Evolutionary conservation across 2,113 vertebrate species (phyloP).

Genomic region (Hypomesus transpacificus): DNA sequence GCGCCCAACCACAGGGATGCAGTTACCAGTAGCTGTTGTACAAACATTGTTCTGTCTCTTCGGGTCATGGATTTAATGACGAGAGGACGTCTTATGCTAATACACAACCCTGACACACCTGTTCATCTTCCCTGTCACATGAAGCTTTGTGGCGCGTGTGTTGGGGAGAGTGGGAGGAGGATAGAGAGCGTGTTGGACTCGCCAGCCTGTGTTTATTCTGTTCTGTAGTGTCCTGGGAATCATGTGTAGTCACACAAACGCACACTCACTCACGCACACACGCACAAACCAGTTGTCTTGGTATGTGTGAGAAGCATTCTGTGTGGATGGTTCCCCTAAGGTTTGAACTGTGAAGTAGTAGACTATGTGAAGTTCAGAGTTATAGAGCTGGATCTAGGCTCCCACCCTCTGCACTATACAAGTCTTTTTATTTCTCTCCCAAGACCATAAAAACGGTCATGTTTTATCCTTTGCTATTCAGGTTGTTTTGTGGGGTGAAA

Average conservation of each 20-base stretch:
- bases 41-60: background rate
- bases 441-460: slow-evolving; percentile 17
- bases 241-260: background rate
- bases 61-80: background rate
- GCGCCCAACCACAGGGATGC: too few relatives aligned
- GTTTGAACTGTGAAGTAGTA: slow-evolving; percentile 19
- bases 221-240: too few relatives aligned
- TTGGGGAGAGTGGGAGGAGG: too few relatives aligned
- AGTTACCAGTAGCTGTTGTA: too few relatives aligned
- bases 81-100: background rate
- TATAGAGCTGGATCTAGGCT: slow-evolving; percentile 14
- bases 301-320: slow-evolving; percentile 19
- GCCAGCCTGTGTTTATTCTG: too few relatives aligned
- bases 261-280: slow-evolving; percentile 8
- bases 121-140: background rate
- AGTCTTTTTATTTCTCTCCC: slow-evolving; percentile 24
- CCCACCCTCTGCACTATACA: background rate
- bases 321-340: slow-evolving; percentile 13
- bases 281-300: slow-evolving; percentile 10
- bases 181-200: too few relatives aligned
- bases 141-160: background rate
- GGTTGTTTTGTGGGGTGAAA: background rate
- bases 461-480: slow-evolving; percentile 14
- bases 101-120: background rate
- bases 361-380: slow-evolving; percentile 15